Base-by-base conservation (phyloP, 1,140 invertebrate species). In the Lasioglossum baleicum region DNA sequence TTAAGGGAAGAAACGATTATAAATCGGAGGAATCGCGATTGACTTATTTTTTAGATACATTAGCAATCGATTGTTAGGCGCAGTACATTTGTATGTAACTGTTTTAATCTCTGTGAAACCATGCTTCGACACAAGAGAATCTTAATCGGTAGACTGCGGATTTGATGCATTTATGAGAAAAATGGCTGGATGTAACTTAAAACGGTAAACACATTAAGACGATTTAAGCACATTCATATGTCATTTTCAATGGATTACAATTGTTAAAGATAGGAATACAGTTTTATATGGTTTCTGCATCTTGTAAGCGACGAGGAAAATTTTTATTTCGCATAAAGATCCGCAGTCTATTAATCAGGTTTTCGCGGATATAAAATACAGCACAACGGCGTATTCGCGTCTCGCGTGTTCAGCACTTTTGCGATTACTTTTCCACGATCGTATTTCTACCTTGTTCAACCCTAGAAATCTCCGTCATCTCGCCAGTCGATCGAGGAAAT, bases 1-100 rank as follows among this genome's bases (percentile, higher is more conserved):
- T 11, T 53, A 69, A 70, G 42, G 8, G 6, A 35, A 3, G 15
- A 48, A 20, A 40, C 6, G 20, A 56, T n/a, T 67, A n/a, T 42
- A 51, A 26, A 75, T 44, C n/a, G 42, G 13, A 69, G 26, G 17
- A 20, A 31, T 42, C 17, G 11, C 15, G 48, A 42, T 13, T 5
- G 7, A 20, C 58, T 67, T 69, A 75, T 56, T 61, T 76, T 76
- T 76, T 76, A 61, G 20, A 69, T 20, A 56, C 17, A 13, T 26
- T 17, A 22, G 72, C n/a, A 20, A 20, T 53, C 31, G 15, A 53
- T 26, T 35, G 42, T 65, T 44, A 17, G 6, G 10, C 26, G 26
- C 31, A 22, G 53, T 15, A 15, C 26, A 26, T 1, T 26, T 26
- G 26, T 26, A 68, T 26, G 26, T 26, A 68, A 75, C 13, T 26